These are phyloP conservation scores for Halcyon senegalensis DNA, from an alignment of 2,113 vertebrate species.

Conservation along the genomic window DNA sequence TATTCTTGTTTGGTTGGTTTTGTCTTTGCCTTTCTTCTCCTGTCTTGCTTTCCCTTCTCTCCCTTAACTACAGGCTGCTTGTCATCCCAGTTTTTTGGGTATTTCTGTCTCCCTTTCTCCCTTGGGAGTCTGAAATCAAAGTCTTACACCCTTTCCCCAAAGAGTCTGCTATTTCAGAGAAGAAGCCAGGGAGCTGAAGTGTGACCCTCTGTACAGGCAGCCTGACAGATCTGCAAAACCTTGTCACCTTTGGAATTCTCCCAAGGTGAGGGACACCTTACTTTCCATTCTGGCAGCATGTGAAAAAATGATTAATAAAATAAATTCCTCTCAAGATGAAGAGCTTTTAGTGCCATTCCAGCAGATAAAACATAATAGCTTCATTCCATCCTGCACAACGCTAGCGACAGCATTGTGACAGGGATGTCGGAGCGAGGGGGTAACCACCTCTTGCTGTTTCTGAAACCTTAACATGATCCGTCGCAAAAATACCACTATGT, in stretches of 20 bases:
- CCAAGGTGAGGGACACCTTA: background rate
- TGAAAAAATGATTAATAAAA: slow-evolving; percentile 15
- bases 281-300: background rate
- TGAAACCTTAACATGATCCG: background rate
- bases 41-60: background rate
- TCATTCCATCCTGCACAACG: background rate
- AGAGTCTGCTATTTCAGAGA: background rate
- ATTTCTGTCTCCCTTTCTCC: background rate
- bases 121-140: background rate
- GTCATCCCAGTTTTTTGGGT: background rate
- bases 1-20: background rate
- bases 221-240: slow-evolving; percentile 10
- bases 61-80: background rate
- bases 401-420: background rate
- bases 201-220: background rate
- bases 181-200: background rate
- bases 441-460: background rate
- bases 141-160: background rate
- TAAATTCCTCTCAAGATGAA: background rate
- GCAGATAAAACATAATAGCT: background rate
- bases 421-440: background rate
- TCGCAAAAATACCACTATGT: background rate
- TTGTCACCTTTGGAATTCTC: background rate
- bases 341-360: background rate
- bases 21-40: background rate